Percentiles rank a stretch among this genome's conserved stretches.
These are phyloP conservation scores for Mya arenaria DNA, from an alignment of 1,140 invertebrate species.

Conservation along the genomic window DNA sequence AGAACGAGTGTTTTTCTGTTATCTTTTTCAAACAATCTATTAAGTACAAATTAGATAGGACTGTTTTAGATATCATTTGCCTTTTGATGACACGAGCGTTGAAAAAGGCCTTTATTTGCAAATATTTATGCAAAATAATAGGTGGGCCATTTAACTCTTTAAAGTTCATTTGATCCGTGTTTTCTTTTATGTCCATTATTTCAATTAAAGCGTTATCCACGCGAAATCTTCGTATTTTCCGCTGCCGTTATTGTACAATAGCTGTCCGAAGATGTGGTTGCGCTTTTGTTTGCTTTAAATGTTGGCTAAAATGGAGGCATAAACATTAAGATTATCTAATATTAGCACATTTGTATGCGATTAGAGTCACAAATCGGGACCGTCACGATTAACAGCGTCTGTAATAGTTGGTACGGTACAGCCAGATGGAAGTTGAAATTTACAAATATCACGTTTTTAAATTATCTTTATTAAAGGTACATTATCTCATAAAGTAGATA, in stretches of 20 bases:
- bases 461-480: too few relatives aligned
- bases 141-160: background rate
- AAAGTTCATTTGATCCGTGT: background rate
- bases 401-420: too few relatives aligned
- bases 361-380: slow-evolving; percentile 27
- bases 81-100: too few relatives aligned
- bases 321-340: slow-evolving; percentile 35
- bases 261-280: background rate
- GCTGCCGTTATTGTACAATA: background rate
- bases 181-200: background rate
- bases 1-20: too few relatives aligned
- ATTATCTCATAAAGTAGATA: too few relatives aligned
- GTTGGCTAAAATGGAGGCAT: background rate
- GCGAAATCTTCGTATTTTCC: background rate
- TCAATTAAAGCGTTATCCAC: slow-evolving; percentile 33
- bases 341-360: slow-evolving; percentile 17
- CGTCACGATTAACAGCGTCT: too few relatives aligned
- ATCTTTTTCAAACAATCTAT: too few relatives aligned
- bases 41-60: too few relatives aligned
- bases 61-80: too few relatives aligned
- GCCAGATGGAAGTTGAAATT: too few relatives aligned
- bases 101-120: too few relatives aligned
- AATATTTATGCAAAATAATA: background rate
- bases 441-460: too few relatives aligned
- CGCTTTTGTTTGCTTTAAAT: background rate